A percentile compares a stretch with the other conserved stretches of the same genome.
These are phyloP conservation scores for Salvelinus sp. DNA, from an alignment of 2,113 vertebrate genomes.

Conservation along the genomic window DNA sequence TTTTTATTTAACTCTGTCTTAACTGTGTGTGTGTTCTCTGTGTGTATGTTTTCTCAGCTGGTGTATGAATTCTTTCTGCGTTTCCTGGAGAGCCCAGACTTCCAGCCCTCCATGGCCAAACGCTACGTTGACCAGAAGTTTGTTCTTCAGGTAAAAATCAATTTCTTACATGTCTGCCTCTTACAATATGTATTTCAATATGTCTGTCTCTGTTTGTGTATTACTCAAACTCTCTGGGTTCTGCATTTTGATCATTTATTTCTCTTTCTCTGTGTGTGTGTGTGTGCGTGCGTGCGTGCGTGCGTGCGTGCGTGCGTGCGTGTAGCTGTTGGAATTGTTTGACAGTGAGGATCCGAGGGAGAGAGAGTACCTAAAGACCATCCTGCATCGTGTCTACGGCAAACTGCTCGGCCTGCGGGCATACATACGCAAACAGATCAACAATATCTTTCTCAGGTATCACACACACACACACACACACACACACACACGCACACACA, in stretches of 20 bases:
- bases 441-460: constrained; percentile 92
- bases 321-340: constrained; percentile 86
- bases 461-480: not conserved
- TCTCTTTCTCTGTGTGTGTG: not conserved
- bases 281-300: no score
- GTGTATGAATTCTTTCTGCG: constrained; percentile 94
- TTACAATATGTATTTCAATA: not conserved
- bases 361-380: constrained; percentile 91
- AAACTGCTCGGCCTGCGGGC: constrained; percentile 90
- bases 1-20: not conserved
- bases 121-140: constrained; percentile 86
- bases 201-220: not conserved
- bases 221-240: no score
- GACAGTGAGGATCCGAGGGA: constrained; percentile 91
- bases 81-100: constrained; percentile 91
- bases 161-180: no score
- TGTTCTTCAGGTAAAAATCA: constrained; percentile 19
- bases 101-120: constrained; percentile 92
- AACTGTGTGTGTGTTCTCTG: not conserved
- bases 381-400: constrained; percentile 90
- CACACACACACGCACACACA: not conserved
- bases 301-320: constrained; percentile 11
- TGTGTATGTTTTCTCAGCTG: constrained; percentile 66
- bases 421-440: constrained; percentile 93
- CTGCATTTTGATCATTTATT: not conserved